Conservation (phyloP, 2,113 vertebrate species). For the Brachypteracias leptosomus region DNA sequence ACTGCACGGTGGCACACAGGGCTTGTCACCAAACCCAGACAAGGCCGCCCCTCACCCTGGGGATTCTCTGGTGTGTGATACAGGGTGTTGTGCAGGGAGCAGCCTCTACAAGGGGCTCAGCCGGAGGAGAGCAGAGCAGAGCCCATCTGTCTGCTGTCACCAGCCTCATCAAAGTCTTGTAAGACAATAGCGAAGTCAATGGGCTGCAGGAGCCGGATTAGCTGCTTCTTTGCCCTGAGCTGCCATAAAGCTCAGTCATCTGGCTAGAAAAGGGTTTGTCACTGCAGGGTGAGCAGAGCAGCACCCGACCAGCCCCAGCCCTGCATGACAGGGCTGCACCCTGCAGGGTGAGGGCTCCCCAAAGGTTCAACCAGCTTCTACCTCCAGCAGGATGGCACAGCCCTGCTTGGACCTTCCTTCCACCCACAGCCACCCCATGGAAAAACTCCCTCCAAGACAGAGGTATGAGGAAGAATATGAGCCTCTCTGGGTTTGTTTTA, state of each 20-base stretch:
- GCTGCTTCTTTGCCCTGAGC: background rate
- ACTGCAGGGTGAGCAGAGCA: fast-evolving
- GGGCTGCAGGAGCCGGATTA: background rate
- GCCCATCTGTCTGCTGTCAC: conserved; percentile 5
- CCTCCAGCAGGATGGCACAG: background rate
- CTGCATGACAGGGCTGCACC: background rate
- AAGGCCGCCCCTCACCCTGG: background rate
- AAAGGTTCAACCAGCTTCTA: background rate
- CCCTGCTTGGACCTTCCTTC: background rate
- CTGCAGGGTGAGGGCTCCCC: background rate
- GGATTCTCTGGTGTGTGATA: background rate
- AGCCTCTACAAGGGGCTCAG: background rate
- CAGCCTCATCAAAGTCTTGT: background rate
- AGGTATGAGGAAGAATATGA: background rate
- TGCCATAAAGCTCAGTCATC: background rate
- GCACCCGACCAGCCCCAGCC: background rate
- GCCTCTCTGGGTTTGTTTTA: background rate
- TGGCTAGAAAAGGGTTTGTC: background rate
- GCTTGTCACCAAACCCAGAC: background rate
- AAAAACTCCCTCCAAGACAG: background rate
- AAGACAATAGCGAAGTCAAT: background rate
- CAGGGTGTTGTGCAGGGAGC: fast-evolving
- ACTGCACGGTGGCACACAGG: background rate
- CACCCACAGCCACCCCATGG: background rate
- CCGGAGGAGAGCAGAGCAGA: background rate